Percentiles rank a stretch among this genome's conserved stretches.
phyloP scores from a whole-genome alignment of 2,888 invertebrate species.

The Acrocyrtus sp. region DNA sequence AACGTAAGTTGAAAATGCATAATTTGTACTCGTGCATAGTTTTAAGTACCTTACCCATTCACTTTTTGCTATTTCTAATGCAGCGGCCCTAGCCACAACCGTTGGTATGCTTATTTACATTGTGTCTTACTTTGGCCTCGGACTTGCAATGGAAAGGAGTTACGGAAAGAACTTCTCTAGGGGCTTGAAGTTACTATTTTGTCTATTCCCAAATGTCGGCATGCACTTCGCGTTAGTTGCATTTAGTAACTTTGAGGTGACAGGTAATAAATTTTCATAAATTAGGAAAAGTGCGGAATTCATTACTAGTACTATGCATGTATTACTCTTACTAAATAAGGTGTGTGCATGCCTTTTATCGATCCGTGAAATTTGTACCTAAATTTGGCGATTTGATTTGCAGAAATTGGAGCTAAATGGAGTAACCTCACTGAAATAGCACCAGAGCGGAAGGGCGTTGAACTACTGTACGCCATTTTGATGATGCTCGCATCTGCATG shows the following conservation, averaged over 20 bases:
- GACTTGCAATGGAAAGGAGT: conserved; percentile 1
- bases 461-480: conserved; percentile 17
- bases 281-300: no score
- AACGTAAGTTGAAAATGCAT: conserved; percentile 64
- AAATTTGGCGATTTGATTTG: no score
- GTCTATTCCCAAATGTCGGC: conserved; percentile 23
- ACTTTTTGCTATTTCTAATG: not conserved
- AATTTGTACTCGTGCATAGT: not conserved
- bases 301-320: no score
- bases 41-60: not conserved
- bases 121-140: conserved; percentile 14
- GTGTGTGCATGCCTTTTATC: no score
- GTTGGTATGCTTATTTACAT: conserved; percentile 64
- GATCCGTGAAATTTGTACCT: no score
- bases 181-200: not conserved
- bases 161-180: conserved; percentile 9
- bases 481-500: conserved; percentile 65
- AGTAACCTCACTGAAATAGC: not conserved
- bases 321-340: no score
- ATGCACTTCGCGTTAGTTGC: conserved; percentile 12
- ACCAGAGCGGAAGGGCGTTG: no score
- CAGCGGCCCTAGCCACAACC: conserved; percentile 64
- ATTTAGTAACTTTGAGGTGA: conserved; percentile 1
- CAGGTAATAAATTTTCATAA: no score
- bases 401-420: not conserved